Percentiles rank a stretch among this genome's conserved stretches.
Evolutionary conservation across 2,888 invertebrate species (phyloP).

Genomic region (Philopedon plagiatum): DNA sequence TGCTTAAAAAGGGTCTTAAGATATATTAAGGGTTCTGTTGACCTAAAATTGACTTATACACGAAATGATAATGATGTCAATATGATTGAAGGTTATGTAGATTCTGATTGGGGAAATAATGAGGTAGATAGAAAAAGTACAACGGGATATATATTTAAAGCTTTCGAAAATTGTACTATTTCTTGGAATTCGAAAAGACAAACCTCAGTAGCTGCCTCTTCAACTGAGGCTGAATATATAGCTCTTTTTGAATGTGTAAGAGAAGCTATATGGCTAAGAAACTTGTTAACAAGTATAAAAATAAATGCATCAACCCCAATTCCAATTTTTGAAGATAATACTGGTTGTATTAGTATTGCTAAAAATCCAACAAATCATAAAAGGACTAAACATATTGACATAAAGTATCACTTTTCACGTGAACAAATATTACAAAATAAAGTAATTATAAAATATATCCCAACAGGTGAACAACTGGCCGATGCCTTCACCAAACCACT

Average conservation of each 20-base stretch:
- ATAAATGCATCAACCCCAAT: no score
- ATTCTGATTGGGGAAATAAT: constrained; percentile 58
- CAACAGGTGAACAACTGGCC: no score
- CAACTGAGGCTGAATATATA: constrained; percentile 54
- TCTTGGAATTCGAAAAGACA: constrained; percentile 60
- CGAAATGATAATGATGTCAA: constrained; percentile 50
- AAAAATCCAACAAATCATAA: no score
- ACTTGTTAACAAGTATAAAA: constrained; percentile 50
- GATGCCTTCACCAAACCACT: no score
- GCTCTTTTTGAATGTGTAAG: constrained; percentile 56
- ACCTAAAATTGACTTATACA: constrained; percentile 55
- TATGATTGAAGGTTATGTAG: constrained; percentile 56
- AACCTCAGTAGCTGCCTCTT: constrained; percentile 58
- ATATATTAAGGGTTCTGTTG: constrained; percentile 56
- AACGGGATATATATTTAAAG: constrained; percentile 53
- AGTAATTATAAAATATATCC: no score
- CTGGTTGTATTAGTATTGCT: no score
- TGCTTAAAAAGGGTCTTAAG: constrained; percentile 55
- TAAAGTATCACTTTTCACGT: no score
- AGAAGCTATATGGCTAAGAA: constrained; percentile 61
- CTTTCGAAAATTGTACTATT: constrained; percentile 55
- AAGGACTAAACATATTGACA: no score
- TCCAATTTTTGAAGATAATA: no score
- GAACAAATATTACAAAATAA: no score
- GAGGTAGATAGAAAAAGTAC: constrained; percentile 52